Percentiles rank a stretch among this genome's conserved stretches.
These are phyloP conservation scores for Odocoileus hemionus DNA, from an alignment of 2,113 vertebrate genomes.

Conservation along the genomic window DNA sequence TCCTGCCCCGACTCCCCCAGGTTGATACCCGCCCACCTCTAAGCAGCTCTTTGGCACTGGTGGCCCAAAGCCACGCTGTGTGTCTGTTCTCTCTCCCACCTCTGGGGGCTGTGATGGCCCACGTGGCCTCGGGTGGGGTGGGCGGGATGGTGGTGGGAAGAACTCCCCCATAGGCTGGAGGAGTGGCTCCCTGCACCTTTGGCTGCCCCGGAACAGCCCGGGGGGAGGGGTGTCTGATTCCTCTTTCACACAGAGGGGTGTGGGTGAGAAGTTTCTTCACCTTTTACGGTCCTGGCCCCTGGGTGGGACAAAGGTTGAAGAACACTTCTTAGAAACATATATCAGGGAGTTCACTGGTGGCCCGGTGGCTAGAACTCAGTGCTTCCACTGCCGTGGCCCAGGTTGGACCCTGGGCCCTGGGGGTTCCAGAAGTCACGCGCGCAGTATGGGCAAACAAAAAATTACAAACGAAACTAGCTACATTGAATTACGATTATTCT, in stretches of 20 bases:
- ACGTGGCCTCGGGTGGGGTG: not conserved
- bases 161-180: accelerated
- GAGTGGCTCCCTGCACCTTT: not conserved
- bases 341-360: not conserved
- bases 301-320: not conserved
- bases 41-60: not conserved
- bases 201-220: not conserved
- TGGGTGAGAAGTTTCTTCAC: not conserved
- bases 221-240: not conserved
- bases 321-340: not conserved
- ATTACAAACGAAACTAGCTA: not conserved
- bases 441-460: not conserved
- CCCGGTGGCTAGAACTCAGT: not conserved
- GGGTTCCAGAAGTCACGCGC: accelerated
- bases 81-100: not conserved
- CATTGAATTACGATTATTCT: not conserved
- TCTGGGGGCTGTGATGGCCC: not conserved
- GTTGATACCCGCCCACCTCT: not conserved
- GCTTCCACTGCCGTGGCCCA: not conserved
- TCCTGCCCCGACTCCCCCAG: not conserved
- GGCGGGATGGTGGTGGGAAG: not conserved
- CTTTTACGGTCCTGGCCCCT: not conserved
- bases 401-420: not conserved
- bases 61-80: not conserved
- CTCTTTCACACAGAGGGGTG: not conserved